phyloP scores from a whole-genome alignment of 1,140 invertebrate genomes.

The Physella acuta region DNA sequence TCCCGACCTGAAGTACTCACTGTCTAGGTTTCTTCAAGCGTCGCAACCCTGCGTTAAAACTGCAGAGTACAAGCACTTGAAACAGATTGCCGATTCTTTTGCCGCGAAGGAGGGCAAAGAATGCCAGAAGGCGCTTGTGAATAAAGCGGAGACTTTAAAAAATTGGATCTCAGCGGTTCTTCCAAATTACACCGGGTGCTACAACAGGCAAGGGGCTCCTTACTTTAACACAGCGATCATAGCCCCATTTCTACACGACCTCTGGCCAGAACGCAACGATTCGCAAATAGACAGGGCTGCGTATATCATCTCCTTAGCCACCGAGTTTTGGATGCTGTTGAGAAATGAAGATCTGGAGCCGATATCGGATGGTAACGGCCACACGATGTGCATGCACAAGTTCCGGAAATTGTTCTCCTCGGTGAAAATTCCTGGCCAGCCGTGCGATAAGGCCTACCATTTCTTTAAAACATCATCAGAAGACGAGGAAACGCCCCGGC shows the following conservation, averaged over 20 bases:
- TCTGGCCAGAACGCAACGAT: slow-evolving; percentile 14
- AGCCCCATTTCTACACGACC: slow-evolving; percentile 10
- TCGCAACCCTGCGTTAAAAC: neutral
- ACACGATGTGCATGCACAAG: slow-evolving; percentile 4
- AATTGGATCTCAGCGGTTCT: neutral
- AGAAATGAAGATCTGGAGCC: neutral
- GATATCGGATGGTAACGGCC: neutral
- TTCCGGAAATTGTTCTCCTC: slow-evolving; percentile 23
- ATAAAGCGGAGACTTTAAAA: neutral
- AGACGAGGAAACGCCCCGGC: slow-evolving; percentile 2
- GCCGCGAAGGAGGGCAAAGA: neutral
- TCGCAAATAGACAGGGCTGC: neutral
- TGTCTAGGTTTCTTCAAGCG: slow-evolving; percentile 4
- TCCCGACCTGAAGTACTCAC: neutral
- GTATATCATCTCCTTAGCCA: neutral
- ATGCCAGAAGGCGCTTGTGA: neutral
- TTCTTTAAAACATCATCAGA: neutral
- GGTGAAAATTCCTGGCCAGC: slow-evolving; percentile 9
- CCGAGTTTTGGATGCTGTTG: slow-evolving; percentile 11
- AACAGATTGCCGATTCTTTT: neutral
- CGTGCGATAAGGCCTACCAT: neutral
- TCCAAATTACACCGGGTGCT: slow-evolving; percentile 8
- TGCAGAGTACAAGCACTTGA: neutral
- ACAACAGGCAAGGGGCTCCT: neutral
- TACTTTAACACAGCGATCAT: slow-evolving; percentile 5